phyloP scores from a whole-genome alignment of 2,797 vertebrate genomes.

The Enteromius anoplus region DNA sequence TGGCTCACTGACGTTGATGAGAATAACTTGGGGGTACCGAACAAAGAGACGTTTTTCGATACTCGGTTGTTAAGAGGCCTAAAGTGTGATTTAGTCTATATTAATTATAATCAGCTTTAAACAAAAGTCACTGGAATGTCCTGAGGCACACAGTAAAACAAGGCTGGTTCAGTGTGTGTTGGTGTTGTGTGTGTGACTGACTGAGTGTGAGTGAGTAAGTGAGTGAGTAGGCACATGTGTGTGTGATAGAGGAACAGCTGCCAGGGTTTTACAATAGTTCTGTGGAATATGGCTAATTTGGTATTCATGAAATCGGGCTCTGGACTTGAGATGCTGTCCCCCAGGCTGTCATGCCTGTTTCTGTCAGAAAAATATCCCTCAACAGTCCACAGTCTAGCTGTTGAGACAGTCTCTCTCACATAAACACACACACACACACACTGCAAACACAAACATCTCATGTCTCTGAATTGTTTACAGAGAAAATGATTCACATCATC shows the following conservation, averaged over 20 bases:
- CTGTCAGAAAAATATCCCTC: constrained; percentile 61
- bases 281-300: constrained; percentile 55
- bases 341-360: constrained; percentile 63
- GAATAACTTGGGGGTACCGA: no score
- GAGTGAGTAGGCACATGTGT: constrained; percentile 22
- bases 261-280: constrained; percentile 29
- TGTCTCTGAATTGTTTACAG: constrained; percentile 10
- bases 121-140: constrained; percentile 5
- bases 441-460: constrained; percentile 22
- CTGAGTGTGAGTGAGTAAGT: not conserved
- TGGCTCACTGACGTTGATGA: no score
- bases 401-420: not conserved
- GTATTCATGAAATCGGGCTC: constrained; percentile 56
- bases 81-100: not conserved
- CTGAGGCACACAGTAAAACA: not conserved
- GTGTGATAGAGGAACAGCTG: constrained; percentile 37
- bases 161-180: not conserved
- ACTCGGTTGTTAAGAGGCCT: no score
- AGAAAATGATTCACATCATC: constrained; percentile 23
- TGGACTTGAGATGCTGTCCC: constrained; percentile 51
- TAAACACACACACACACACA: constrained; percentile 16
- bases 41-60: no score
- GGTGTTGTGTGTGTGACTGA: not conserved
- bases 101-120: not conserved
- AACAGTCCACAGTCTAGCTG: constrained; percentile 24